Evolutionary conservation across 2,888 invertebrate genomes (phyloP), one percentile per base, ranked within the genome.

Genomic region (Gari tellinella): DNA sequence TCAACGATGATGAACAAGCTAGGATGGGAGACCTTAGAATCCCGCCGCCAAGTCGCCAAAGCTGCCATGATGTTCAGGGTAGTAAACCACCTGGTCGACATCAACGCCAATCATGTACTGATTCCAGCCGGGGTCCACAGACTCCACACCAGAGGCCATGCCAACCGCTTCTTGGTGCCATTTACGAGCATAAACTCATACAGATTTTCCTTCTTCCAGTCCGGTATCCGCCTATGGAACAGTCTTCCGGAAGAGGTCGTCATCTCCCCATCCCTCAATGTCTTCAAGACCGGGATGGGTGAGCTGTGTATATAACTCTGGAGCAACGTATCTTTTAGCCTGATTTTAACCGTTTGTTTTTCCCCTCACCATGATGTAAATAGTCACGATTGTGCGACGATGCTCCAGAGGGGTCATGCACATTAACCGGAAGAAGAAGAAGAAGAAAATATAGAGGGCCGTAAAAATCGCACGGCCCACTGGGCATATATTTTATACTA

Each of bases 1-100:
- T 53, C 69, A 19, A 14, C 52, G 5, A 69, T 63, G 72, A 40
- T 78, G 15, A 40, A 56, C 38, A 21, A 66, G n/a, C 52, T 70
- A 2, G 46, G 40, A 15, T 66, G 45, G 66, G 58, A 58, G 10
- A 45, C 41, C 5, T 52, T 60, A 10, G 21, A 66, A 31, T 2
- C 19, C 25, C 58, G 66, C 2, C 37, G 66, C n/a, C 58, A 66
- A 21, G 25, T 51, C 0, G 15, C 41, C 21, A 57, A 58, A 66
- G 52, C 58, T 37, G 38, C 43, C 37, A 60, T 66, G 58, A 60
- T 66, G 58, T 66, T n/a, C 66, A 17, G 46, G 31, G 53, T 60
- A 21, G 23, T 17, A 8, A 19, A 57, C 26, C 14, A 57, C 17
- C 26, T 57, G 19, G 45, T 57, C 1, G 57, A 45, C 25, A 60